Evolutionary conservation across 1,140 invertebrate genomes (phyloP), one percentile per base, ranked within the genome.

Genomic region (Aphelenchoides avenae): DNA sequence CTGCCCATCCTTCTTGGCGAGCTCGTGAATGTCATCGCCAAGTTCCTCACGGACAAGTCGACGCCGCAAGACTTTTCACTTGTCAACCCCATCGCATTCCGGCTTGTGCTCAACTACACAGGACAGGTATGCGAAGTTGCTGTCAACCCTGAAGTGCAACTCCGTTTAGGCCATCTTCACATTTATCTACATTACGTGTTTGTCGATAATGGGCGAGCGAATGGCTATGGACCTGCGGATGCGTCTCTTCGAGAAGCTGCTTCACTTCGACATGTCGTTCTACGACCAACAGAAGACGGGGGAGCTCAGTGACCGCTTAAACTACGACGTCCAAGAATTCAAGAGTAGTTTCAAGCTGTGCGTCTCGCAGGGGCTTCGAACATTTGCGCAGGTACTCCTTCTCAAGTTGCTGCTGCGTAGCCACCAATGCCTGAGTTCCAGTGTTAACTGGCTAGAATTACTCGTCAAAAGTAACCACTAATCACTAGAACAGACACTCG

Each of bases 311-410:
- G 90, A 89, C 78, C 85, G 87, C 71, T 78, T 95, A 50, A 92
- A 89, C 24, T 84, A 86, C 61, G 91, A 96, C 82, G 86, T 95
- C 18, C 91, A 95, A 79, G 91, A 95, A 70, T 95, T 95, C 73
- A 95, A 96, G 80, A 91, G 89, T 68, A 87, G 87, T 3, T 95
- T 95, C 73, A 95, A 95, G 78, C 83, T 87, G 15, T 60, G 57
- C 40, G 53, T 46, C 9, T 54, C 46, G 1, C 57, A 60, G 34
- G 57, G 57, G 15, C 26, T 60, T 15, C 40, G 57, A 18, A 60
- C 57, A 13, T 24, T 41, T 5, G 58, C 57, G 22, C 57, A 60
- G 58, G 57, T 64, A n/a, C 18, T 41, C 39, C 7, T 22, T 41
- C 7, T 7, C 26, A 7, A 41, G 39, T 7, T 7, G 39, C 39